A percentile compares a stretch with the other conserved stretches of the same genome.
These are phyloP conservation scores for Rissa tridactyla DNA, from an alignment of 2,113 vertebrate genomes.

Conservation along the genomic window DNA sequence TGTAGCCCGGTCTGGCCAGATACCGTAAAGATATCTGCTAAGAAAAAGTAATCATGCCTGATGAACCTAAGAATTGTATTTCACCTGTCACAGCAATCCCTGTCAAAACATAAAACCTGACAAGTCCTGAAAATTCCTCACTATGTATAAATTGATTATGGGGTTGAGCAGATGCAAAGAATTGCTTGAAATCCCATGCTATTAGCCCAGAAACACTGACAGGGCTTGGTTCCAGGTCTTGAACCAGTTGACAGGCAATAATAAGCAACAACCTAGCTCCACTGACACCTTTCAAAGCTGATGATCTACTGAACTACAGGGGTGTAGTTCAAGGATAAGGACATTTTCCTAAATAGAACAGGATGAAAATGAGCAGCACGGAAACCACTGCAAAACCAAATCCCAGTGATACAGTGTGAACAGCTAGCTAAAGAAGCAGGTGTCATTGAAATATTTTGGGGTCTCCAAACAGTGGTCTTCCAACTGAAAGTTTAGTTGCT, in stretches of 20 bases:
- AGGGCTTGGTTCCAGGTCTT: not conserved
- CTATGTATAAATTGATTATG: not conserved
- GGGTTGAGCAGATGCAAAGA: not conserved
- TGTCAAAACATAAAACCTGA: not conserved
- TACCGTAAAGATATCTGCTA: not conserved
- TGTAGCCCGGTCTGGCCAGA: not conserved
- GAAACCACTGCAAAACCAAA: not conserved
- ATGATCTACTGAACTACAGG: not conserved
- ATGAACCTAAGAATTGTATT: not conserved
- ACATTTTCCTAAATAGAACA: not conserved
- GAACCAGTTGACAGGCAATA: not conserved
- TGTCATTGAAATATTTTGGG: not conserved
- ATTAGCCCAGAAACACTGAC: not conserved
- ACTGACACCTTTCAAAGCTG: not conserved
- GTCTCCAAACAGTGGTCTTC: not conserved
- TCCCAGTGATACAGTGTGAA: not conserved
- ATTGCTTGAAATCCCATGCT: not conserved
- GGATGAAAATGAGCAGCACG: not conserved
- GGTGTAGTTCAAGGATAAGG: not conserved
- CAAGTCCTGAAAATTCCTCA: not conserved
- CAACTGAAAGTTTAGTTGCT: not conserved
- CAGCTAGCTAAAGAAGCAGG: not conserved
- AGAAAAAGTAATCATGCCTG: not conserved
- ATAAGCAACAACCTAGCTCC: not conserved
- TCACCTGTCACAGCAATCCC: not conserved